Evolutionary conservation across 2,113 vertebrate species (phyloP).

Genomic region (Sterna hirundo): DNA sequence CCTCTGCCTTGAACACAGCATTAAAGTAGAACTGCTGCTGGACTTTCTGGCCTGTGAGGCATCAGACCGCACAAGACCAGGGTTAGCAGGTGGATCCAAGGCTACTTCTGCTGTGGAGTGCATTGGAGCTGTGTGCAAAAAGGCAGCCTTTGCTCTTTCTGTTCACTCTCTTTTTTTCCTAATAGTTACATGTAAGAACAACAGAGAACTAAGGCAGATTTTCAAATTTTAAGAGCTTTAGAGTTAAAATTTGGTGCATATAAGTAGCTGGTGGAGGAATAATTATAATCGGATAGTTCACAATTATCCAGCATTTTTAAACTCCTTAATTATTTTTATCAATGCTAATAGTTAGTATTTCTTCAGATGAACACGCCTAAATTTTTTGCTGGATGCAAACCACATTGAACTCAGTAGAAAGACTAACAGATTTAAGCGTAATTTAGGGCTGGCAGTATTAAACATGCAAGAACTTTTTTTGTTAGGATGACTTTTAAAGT

Average conservation of each 20-base stretch:
- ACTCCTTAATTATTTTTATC: background rate
- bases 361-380: background rate
- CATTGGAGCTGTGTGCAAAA: background rate
- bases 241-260: background rate
- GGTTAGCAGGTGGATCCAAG: background rate
- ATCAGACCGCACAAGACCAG: background rate
- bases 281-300: background rate
- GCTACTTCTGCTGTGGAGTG: background rate
- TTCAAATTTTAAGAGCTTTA: background rate
- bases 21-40: background rate
- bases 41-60: background rate
- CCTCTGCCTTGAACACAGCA: background rate
- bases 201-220: background rate
- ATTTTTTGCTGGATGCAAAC: background rate
- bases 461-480: background rate
- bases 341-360: background rate
- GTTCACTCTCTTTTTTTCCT: fast-evolving
- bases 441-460: background rate
- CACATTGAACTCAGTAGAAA: background rate
- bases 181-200: background rate
- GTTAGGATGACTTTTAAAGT: background rate
- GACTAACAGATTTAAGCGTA: background rate
- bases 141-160: background rate
- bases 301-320: background rate
- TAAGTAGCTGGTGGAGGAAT: background rate